Percentiles rank a stretch among this genome's conserved stretches.
phyloP scores from a whole-genome alignment of 2,888 invertebrate species.

The Hofmannophila pseudospretella region DNA sequence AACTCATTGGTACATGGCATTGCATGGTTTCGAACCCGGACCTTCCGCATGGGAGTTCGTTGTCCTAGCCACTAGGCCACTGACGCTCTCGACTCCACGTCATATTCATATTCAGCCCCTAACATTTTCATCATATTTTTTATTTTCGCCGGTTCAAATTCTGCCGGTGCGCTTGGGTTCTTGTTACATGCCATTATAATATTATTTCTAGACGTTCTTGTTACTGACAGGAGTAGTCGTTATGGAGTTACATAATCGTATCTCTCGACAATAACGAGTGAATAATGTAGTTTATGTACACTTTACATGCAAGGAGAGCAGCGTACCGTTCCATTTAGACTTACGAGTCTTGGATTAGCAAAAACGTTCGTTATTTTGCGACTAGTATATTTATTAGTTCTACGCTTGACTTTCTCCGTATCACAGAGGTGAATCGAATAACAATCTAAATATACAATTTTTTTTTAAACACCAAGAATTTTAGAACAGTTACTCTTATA shows the following conservation, averaged over 20 bases:
- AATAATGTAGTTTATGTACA: conserved; percentile 15
- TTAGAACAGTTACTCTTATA: not conserved
- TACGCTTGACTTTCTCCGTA: conserved; percentile 27
- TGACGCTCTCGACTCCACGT: no score
- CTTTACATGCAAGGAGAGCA: conserved; percentile 5
- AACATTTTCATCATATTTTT: conserved; percentile 17
- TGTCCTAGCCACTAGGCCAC: no score
- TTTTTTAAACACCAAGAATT: conserved; percentile 9
- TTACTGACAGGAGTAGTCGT: conserved; percentile 20
- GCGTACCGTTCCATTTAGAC: not conserved
- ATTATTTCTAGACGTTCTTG: conserved; percentile 20
- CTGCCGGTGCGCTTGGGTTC: not conserved
- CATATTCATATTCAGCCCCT: conserved; percentile 23
- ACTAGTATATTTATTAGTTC: not conserved
- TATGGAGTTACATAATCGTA: conserved; percentile 28
- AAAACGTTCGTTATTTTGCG: not conserved
- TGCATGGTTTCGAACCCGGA: no score
- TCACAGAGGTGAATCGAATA: conserved; percentile 38
- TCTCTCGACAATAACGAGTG: conserved; percentile 22
- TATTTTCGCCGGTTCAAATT: conserved; percentile 20
- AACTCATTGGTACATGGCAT: no score
- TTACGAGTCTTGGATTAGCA: not conserved
- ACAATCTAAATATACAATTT: conserved; percentile 29
- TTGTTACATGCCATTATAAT: conserved; percentile 19
- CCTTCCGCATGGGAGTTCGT: no score